Evolutionary conservation across 2,888 invertebrate species (phyloP).

Genomic region (Bedellia somnulentella): DNA sequence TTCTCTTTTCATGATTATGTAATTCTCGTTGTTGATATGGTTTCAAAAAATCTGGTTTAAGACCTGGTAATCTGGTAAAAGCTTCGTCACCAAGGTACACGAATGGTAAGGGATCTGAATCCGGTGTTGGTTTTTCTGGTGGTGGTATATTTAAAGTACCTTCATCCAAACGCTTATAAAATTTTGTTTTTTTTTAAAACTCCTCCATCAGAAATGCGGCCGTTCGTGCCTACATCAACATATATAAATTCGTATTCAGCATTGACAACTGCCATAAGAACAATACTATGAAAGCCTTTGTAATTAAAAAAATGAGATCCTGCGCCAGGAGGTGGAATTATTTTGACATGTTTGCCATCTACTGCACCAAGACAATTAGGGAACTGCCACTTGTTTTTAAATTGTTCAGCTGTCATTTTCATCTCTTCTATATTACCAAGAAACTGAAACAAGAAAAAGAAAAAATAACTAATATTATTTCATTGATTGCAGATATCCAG

Average conservation of each 20-base stretch:
- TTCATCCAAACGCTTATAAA: conserved; percentile 5
- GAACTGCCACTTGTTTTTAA: conserved; percentile 6
- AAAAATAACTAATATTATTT: conserved; percentile 5
- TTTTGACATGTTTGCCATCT: conserved; percentile 14
- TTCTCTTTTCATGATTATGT: no score
- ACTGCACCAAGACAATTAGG: conserved; percentile 12
- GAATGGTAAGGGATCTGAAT: no score
- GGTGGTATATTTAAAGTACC: no score
- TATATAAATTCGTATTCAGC: no score
- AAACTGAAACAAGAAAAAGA: conserved; percentile 7
- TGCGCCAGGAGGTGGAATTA: conserved; percentile 6
- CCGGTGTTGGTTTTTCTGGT: no score
- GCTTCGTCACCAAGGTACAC: no score
- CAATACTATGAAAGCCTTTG: conserved; percentile 7
- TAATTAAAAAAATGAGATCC: conserved; percentile 7
- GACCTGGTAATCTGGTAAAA: conserved; percentile 9
- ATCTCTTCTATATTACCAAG: conserved; percentile 6
- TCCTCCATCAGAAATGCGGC: conserved; percentile 9
- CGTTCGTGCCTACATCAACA: conserved; percentile 8
- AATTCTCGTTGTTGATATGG: no score
- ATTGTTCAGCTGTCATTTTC: conserved; percentile 6
- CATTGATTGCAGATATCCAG: conserved; percentile 4
- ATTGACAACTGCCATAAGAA: conserved; percentile 8
- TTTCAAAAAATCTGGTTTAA: conserved; percentile 10
- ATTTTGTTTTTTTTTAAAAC: no score